Evolutionary conservation across 2,888 invertebrate genomes (phyloP), one percentile per base, ranked within the genome.

Genomic region (Temnothorax rugatulus): DNA sequence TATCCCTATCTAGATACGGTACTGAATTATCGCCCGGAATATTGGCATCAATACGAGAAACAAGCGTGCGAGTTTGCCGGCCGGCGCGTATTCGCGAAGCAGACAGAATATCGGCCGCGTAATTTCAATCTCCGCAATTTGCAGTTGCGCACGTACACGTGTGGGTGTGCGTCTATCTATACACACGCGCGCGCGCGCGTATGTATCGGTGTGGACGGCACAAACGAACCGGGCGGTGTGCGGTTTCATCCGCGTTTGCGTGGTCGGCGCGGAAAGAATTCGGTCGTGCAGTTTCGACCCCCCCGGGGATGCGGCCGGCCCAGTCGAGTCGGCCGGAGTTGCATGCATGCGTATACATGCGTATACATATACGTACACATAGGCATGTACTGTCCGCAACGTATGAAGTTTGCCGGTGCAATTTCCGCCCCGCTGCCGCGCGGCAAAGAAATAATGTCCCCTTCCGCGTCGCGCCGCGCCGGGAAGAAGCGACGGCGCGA

Each of bases 101-200:
- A 61, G 82, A 77, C 74, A 61, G 77, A 77, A 82, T 75, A 77
- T 82, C 75, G 82, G 82, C 52, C 52, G 18, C 71, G 79, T 81
- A 81, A 81, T 81, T 81, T 81, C 79, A 81, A 81, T 81, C 79
- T 81, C 79, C 79, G 79, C 79, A 81, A 81, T 81, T 81, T 82
- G 82, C 77, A 82, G 29, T n/a, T 5, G 41, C 25, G 57, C 44
- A 44, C 29, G 50, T 38, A 15, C 5, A 15, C 5, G 38, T 8
- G 47, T 11, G 13, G 2, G 29, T 4, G 54, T 8, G 1, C 44
- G 25, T 0, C 1, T 8, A 5, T 13, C 7, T 18, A 11, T 9
- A 11, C 18, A 4, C 7, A 1, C 18, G 18, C 47, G 25, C n/a
- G 4, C 18, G 25, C 15, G 18, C 15, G 11, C 2, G 29, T 3